These are phyloP conservation scores for Serilophus lunatus DNA, from an alignment of 2,113 vertebrate genomes.

Conservation along the genomic window DNA sequence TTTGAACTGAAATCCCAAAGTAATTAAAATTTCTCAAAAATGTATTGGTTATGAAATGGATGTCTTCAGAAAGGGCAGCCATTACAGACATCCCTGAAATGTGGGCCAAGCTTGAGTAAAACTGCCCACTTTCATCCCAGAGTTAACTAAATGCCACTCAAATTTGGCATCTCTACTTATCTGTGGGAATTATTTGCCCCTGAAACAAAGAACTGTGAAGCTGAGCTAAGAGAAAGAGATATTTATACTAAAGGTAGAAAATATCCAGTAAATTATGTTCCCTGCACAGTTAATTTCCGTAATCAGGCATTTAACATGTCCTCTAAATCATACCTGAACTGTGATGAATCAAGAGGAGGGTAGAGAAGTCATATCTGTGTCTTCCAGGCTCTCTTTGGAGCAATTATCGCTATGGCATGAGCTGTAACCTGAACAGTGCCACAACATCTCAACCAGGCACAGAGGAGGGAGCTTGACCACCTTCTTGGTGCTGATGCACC, in stretches of 20 bases:
- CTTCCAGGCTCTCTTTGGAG: neutral
- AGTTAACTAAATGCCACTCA: neutral
- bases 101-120: neutral
- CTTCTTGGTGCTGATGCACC: neutral
- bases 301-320: neutral
- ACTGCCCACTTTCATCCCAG: neutral
- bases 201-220: neutral
- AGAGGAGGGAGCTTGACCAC: neutral
- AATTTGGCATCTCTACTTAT: neutral
- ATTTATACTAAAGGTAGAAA: neutral
- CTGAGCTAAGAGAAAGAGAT: neutral
- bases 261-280: neutral
- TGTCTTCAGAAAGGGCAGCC: neutral
- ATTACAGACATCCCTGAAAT: neutral
- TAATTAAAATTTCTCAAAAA: neutral
- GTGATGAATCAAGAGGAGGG: neutral
- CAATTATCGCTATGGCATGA: neutral
- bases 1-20: neutral
- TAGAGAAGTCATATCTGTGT: neutral
- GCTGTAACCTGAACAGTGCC: neutral
- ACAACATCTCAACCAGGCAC: accelerated
- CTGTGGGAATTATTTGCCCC: neutral
- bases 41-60: neutral
- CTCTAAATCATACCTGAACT: neutral
- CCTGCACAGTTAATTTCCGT: neutral